These are phyloP conservation scores for Dynastes tityus DNA, from an alignment of 2,888 invertebrate genomes.

Conservation along the genomic window DNA sequence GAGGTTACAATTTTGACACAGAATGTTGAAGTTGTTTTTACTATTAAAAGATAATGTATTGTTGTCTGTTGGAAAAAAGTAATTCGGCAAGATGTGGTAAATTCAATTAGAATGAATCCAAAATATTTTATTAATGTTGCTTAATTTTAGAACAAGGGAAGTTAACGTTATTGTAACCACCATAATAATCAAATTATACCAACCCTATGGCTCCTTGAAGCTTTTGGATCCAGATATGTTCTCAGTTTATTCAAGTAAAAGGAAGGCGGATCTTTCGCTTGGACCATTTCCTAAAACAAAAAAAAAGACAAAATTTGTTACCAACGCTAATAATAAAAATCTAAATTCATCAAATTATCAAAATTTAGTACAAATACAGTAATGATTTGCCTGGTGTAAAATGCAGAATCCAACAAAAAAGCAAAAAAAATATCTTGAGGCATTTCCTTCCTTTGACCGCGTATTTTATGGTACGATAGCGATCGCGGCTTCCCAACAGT, in stretches of 20 bases:
- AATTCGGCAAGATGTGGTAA: too few species aligned
- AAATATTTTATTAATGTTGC: not conserved
- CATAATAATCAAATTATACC: slow-evolving; percentile 66
- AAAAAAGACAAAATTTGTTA: slow-evolving; percentile 43
- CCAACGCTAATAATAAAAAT: not conserved
- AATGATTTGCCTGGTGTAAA: too few species aligned
- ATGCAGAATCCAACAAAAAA: too few species aligned
- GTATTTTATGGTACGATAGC: not conserved
- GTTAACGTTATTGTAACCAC: too few species aligned
- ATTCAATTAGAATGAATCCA: not conserved
- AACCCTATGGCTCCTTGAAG: slow-evolving; percentile 95
- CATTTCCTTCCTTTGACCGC: slow-evolving; percentile 17
- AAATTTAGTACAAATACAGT: not conserved
- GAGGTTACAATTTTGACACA: too few species aligned
- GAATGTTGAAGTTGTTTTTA: too few species aligned
- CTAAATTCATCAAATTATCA: not conserved
- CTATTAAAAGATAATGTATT: too few species aligned
- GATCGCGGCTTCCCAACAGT: slow-evolving; percentile 11
- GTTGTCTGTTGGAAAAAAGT: too few species aligned
- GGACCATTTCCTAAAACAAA: slow-evolving; percentile 90
- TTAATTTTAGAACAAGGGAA: too few species aligned
- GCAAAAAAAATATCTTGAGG: slow-evolving; percentile 6
- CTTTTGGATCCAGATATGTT: slow-evolving; percentile 97
- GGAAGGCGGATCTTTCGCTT: slow-evolving; percentile 97
- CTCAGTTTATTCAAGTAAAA: slow-evolving; percentile 96